Base-by-base conservation (phyloP, 2,113 vertebrate genomes). In the Menura novaehollandiae region DNA sequence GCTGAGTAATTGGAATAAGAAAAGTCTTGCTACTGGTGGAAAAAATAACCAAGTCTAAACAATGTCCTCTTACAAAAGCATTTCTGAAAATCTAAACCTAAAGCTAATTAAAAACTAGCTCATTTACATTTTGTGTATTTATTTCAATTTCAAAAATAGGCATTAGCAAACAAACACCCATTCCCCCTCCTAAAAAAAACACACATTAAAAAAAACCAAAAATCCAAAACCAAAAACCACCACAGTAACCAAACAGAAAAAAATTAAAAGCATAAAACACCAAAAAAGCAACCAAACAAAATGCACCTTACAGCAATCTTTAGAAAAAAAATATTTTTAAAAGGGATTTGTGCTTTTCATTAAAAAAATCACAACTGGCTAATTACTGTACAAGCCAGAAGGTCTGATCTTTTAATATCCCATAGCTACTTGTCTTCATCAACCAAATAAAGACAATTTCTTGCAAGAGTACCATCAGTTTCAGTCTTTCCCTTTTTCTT, bases 151-250 rank as follows among this genome's bases (percentile, higher is more conserved):
- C 51, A 77, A 63, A 64, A 78, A 11, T 1, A 77, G 20, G 30
- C 18, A 55, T 32, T 27, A 76, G 39, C n/a, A 83, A 89, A 41
- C 11, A 55, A 47, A 55, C 14, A 47, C 8, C 15, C 35, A 62
- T 15, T 76, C 7, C 35, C 7, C 10, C 30, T 53, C n/a, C 2
- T 1, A 2, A 75, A 49, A 69, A 30, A 21, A 17, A 1, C 1
- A 44, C 43, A 46, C 15, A 44, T 10, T 22, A 21, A 80, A 44
- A 46, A 39, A 32, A 30, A 4, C 1, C 23, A 52, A 73, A 63
- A 56, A 10, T 4, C 1, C 1, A 1, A 51, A 37, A 51, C 1
- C 14, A 73, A 43, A 46, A 23, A 1, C 0, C 18, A n/a, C 10
- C 28, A 33, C 3, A n/a, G 68, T 26, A 32, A 39, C 13, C 15